These are phyloP conservation scores for Microvelia longipes DNA, from an alignment of 1,140 invertebrate genomes.

Conservation along the genomic window DNA sequence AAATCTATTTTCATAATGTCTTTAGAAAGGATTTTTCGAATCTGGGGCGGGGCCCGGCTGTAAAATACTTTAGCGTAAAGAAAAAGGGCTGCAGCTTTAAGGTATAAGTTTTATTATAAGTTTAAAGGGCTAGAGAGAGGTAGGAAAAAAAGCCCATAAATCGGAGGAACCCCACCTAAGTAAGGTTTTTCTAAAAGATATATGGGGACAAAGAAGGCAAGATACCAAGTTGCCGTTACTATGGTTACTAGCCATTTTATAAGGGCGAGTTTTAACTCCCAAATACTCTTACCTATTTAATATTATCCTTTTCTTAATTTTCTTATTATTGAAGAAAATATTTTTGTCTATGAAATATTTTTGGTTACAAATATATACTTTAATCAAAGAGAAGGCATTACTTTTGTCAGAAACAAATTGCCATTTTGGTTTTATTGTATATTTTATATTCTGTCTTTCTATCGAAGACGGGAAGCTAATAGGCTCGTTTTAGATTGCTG, in stretches of 20 bases:
- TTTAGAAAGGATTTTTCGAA: background rate
- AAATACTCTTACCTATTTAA: too few species aligned
- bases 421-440: too few species aligned
- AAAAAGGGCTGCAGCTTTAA: background rate
- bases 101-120: background rate
- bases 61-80: background rate
- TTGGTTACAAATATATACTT: too few species aligned
- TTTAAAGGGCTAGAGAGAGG: background rate
- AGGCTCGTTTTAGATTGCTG: too few species aligned
- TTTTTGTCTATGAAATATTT: too few species aligned
- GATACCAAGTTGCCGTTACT: background rate
- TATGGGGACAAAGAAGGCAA: background rate
- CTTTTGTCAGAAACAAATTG: too few species aligned
- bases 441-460: too few species aligned
- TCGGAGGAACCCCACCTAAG: background rate
- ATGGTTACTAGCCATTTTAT: too few species aligned
- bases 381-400: too few species aligned
- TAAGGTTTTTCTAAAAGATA: background rate
- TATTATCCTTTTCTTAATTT: background rate
- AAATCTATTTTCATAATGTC: background rate
- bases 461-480: too few species aligned
- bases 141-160: background rate
- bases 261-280: too few species aligned
- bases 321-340: too few species aligned
- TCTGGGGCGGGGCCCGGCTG: background rate